phyloP scores from a whole-genome alignment of 1,140 invertebrate species.

The Anastrepha obliqua region DNA sequence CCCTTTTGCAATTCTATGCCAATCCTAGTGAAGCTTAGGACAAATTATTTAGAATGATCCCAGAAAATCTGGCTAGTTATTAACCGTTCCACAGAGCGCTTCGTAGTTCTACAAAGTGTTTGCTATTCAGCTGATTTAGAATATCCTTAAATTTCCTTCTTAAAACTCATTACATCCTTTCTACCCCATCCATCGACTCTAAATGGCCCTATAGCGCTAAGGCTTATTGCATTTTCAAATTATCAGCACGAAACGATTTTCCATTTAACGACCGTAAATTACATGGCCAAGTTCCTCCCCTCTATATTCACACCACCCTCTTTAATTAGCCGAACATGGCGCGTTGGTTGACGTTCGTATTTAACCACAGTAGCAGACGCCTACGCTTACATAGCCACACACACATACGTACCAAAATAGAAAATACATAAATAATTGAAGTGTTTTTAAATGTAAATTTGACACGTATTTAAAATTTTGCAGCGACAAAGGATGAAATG shows the following conservation, averaged over 20 bases:
- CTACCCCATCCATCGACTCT: not conserved
- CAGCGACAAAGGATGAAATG: not conserved
- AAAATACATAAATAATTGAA: constrained; percentile 25
- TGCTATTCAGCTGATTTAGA: no score
- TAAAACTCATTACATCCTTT: no score
- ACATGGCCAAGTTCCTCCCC: not conserved
- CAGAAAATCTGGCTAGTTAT: no score
- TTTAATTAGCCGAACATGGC: not conserved
- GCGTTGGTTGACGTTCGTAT: not conserved
- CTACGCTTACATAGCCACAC: not conserved
- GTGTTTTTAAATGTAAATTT: constrained; percentile 14
- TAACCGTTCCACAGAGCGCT: no score
- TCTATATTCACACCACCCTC: not conserved
- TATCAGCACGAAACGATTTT: not conserved
- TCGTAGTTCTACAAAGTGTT: no score
- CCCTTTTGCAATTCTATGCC: no score
- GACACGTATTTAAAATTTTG: constrained; percentile 23
- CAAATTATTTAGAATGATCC: no score
- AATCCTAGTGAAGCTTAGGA: no score
- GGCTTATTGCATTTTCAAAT: constrained; percentile 17
- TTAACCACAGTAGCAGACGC: not conserved
- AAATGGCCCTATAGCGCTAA: not conserved
- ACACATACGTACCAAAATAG: not conserved
- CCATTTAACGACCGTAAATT: constrained; percentile 15
- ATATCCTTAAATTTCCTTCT: no score